A percentile compares a stretch with the other conserved stretches of the same genome.
These are phyloP conservation scores for Menidia menidia DNA, from an alignment of 2,797 vertebrate species.

Conservation along the genomic window DNA sequence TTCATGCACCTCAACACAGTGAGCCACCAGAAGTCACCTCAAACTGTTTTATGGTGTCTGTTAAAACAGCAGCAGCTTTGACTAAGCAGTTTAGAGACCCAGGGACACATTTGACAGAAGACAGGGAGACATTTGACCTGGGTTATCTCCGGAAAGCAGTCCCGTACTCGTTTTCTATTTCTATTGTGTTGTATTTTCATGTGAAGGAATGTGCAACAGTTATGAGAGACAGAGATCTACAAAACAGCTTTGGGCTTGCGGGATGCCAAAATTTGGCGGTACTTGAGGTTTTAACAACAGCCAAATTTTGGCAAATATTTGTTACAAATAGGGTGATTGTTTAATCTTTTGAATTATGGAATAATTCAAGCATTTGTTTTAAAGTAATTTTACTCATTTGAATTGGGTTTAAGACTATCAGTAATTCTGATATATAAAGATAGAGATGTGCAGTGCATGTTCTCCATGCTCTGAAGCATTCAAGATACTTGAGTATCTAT, in stretches of 20 bases:
- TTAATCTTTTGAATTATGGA: no score
- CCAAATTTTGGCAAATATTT: not conserved
- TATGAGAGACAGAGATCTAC: not conserved
- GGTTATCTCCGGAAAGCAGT: slow-evolving; percentile 44
- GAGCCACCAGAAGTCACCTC: slow-evolving; percentile 10
- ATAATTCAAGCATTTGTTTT: no score
- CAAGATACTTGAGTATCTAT: no score
- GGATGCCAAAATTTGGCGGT: not conserved
- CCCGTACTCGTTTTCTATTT: slow-evolving; percentile 14
- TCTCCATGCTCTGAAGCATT: no score
- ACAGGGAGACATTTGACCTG: slow-evolving; percentile 39
- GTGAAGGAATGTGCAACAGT: not conserved
- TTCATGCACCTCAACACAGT: slow-evolving; percentile 2
- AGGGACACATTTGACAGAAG: slow-evolving; percentile 39
- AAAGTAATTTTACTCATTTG: no score
- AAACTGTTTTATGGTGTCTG: slow-evolving; percentile 18
- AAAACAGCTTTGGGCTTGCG: not conserved
- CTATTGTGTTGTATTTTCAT: slow-evolving; percentile 12
- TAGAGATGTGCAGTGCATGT: no score
- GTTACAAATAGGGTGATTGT: not conserved
- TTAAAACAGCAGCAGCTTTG: slow-evolving; percentile 32
- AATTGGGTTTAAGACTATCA: no score
- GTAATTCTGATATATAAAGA: no score
- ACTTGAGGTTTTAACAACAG: not conserved
- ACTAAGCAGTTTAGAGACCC: slow-evolving; percentile 47